A percentile compares a stretch with the other conserved stretches of the same genome.
Evolutionary conservation across 2,888 invertebrate genomes (phyloP).

Genomic region (Saturnia pavonia): DNA sequence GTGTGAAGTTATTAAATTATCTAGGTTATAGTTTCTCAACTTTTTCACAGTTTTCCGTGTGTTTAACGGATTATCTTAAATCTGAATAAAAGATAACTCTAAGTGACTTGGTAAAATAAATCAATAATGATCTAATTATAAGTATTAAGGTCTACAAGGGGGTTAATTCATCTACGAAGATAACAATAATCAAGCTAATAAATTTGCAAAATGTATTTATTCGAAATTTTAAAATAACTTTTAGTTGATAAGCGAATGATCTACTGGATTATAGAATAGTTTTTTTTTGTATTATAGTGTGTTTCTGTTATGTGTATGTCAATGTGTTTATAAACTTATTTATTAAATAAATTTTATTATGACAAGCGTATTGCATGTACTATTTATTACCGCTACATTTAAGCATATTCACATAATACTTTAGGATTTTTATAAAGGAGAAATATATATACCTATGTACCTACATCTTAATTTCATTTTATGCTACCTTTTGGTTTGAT

Average conservation of each 20-base stretch:
- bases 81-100: no score
- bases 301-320: constrained; percentile 63
- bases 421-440: no score
- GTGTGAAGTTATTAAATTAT: constrained; percentile 29
- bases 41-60: background rate
- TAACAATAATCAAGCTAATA: no score
- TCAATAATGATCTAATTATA: no score
- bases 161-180: no score
- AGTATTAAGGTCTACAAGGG: no score
- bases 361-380: constrained; percentile 23
- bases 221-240: background rate
- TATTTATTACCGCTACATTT: background rate
- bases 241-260: constrained; percentile 24
- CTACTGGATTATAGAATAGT: constrained; percentile 47
- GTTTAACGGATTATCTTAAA: no score
- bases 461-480: no score
- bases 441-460: no score
- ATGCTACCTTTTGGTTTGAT: no score
- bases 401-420: no score
- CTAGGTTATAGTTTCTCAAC: background rate
- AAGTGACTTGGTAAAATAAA: no score
- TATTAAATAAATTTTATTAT: constrained; percentile 65
- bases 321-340: constrained; percentile 65
- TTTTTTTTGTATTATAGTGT: constrained; percentile 74
- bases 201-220: background rate